Conservation (phyloP, 2,113 vertebrate genomes). For the Myrmophylax atrothorax region DNA sequence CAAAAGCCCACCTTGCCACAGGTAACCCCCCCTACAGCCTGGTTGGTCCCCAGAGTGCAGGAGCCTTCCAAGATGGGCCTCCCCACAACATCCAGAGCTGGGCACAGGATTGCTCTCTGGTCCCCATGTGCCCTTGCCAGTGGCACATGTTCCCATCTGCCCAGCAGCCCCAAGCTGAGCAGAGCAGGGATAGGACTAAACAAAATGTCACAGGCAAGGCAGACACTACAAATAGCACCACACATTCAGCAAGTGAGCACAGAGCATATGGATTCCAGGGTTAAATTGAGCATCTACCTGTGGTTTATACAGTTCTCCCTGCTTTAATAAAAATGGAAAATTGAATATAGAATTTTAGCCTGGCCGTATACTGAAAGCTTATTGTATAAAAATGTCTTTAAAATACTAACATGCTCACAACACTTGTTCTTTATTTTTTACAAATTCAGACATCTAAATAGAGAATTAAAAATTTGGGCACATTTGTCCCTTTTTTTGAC, state of each 20-base stretch:
- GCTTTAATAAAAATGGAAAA: background rate
- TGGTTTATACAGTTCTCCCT: background rate
- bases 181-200: background rate
- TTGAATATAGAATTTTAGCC: background rate
- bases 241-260: background rate
- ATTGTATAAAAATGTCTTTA: background rate
- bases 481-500: background rate
- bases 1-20: background rate
- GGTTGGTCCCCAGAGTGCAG: background rate
- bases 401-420: background rate
- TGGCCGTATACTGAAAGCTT: background rate
- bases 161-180: background rate
- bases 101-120: accelerated
- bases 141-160: background rate
- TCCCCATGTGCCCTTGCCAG: background rate
- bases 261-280: background rate
- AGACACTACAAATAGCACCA: background rate
- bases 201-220: background rate
- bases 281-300: background rate
- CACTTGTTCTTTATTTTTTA: background rate
- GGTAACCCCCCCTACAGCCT: background rate
- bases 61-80: background rate
- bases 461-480: background rate
- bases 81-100: background rate
- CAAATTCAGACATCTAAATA: background rate